phyloP scores from a whole-genome alignment of 2,797 vertebrate genomes.

The Oryzias dopingdopingensis region DNA sequence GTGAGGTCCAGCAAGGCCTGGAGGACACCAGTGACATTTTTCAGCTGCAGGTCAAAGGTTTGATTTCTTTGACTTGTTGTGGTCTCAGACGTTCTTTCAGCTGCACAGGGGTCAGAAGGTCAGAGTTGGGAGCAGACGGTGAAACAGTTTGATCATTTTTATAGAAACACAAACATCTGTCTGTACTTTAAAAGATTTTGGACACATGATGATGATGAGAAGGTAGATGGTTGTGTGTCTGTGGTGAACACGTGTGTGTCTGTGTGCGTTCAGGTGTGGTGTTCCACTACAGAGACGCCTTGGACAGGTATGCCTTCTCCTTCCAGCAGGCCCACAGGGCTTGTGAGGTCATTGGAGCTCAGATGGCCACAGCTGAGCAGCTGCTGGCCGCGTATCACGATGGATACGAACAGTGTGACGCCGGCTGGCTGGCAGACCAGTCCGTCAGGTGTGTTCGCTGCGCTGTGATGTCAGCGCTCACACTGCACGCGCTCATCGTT shows the following conservation, averaged over 20 bases:
- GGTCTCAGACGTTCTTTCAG: neutral
- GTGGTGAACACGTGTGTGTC: neutral
- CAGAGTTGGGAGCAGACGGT: too few relatives aligned
- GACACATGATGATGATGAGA: neutral
- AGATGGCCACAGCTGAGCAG: conserved; percentile 88
- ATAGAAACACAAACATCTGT: too few relatives aligned
- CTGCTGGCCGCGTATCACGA: conserved; percentile 88
- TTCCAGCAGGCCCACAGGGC: conserved; percentile 83
- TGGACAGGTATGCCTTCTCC: conserved; percentile 86
- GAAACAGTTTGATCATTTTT: too few relatives aligned
- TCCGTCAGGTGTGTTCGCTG: conserved; percentile 84
- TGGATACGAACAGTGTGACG: conserved; percentile 94
- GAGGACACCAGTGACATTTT: conserved; percentile 87
- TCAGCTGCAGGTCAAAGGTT: conserved; percentile 91
- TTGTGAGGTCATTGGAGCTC: conserved; percentile 84
- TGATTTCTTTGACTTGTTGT: neutral
- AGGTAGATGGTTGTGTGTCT: neutral
- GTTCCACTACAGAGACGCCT: conserved; percentile 91
- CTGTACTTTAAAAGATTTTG: too few relatives aligned
- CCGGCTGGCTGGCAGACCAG: conserved; percentile 93
- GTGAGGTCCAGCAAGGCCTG: conserved; percentile 91
- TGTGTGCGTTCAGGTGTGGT: conserved; percentile 84
- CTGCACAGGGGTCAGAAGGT: too few relatives aligned
- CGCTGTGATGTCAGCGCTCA: neutral
- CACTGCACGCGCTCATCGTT: too few relatives aligned